A percentile compares a stretch with the other conserved stretches of the same genome.
Evolutionary conservation across 2,888 invertebrate species (phyloP).

Genomic region (Gisinianus flammeolus): DNA sequence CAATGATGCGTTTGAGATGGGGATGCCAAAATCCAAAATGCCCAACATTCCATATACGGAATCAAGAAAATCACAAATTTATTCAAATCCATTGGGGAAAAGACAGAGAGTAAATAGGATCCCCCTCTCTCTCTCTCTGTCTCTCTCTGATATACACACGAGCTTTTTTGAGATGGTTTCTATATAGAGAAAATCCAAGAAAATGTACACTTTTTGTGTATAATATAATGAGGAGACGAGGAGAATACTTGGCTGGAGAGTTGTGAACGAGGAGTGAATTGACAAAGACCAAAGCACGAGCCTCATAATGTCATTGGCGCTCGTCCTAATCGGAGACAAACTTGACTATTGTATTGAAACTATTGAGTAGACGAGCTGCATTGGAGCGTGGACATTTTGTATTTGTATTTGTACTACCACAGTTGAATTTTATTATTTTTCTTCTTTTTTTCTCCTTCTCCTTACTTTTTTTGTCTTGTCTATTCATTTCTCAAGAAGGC

Average conservation of each 20-base stretch:
- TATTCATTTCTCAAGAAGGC: no score
- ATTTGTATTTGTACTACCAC: not conserved
- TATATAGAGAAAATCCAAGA: no score
- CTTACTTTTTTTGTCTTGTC: no score
- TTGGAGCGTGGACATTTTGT: constrained; percentile 4
- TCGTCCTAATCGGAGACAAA: not conserved
- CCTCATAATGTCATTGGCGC: constrained; percentile 9
- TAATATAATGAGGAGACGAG: not conserved
- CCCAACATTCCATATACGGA: constrained; percentile 36
- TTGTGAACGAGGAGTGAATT: constrained; percentile 22
- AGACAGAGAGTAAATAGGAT: constrained; percentile 18
- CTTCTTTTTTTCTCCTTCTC: no score
- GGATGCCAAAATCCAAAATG: no score
- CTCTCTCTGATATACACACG: constrained; percentile 6
- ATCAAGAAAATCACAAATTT: constrained; percentile 38
- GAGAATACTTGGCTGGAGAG: not conserved
- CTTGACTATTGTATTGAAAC: not conserved
- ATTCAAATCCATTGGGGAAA: constrained; percentile 36
- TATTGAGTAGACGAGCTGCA: not conserved
- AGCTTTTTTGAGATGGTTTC: no score
- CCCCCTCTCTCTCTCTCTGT: not conserved
- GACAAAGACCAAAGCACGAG: constrained; percentile 28
- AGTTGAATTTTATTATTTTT: no score
- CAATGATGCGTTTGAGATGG: not conserved
- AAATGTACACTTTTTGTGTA: no score